These are phyloP conservation scores for Leptinotarsa rubiginosa DNA, from an alignment of 2,888 invertebrate genomes.

Conservation along the genomic window DNA sequence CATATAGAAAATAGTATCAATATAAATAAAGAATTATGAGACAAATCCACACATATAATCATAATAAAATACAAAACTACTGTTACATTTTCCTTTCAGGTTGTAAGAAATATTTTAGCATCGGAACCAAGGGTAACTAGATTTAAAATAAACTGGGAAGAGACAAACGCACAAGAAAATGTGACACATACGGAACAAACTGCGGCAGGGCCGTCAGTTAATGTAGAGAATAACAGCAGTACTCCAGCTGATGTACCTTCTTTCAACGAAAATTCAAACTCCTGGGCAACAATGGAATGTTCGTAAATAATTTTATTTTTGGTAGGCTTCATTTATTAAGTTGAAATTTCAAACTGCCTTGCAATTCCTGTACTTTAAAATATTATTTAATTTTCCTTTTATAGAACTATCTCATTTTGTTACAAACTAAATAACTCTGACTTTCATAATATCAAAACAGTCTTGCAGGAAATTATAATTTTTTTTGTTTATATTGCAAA, in stretches of 20 bases:
- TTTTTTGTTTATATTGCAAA: neutral
- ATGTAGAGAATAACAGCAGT: conserved; percentile 59
- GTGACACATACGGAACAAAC: conserved; percentile 66
- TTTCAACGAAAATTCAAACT: conserved; percentile 74
- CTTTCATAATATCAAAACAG: too few species aligned
- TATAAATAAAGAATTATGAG: too few species aligned
- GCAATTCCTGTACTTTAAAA: neutral
- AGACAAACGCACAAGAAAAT: conserved; percentile 69
- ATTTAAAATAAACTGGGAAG: conserved; percentile 98
- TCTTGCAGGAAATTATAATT: too few species aligned
- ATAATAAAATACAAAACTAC: too few species aligned
- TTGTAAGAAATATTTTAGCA: conserved; percentile 83
- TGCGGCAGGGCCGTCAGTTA: conserved; percentile 67
- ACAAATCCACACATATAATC: too few species aligned
- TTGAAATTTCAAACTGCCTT: neutral
- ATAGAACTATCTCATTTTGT: too few species aligned
- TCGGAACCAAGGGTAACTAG: conserved; percentile 94
- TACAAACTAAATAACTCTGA: too few species aligned
- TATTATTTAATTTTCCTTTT: too few species aligned
- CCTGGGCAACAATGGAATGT: conserved; percentile 75
- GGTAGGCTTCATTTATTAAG: neutral
- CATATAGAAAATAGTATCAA: too few species aligned
- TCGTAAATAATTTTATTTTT: conserved; percentile 50
- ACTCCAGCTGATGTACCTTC: conserved; percentile 62
- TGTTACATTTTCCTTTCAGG: conserved; percentile 59